Evolutionary conservation across 2,113 vertebrate genomes (phyloP), one percentile per base, ranked within the genome.

Genomic region (Mandrillus leucophaeus): DNA sequence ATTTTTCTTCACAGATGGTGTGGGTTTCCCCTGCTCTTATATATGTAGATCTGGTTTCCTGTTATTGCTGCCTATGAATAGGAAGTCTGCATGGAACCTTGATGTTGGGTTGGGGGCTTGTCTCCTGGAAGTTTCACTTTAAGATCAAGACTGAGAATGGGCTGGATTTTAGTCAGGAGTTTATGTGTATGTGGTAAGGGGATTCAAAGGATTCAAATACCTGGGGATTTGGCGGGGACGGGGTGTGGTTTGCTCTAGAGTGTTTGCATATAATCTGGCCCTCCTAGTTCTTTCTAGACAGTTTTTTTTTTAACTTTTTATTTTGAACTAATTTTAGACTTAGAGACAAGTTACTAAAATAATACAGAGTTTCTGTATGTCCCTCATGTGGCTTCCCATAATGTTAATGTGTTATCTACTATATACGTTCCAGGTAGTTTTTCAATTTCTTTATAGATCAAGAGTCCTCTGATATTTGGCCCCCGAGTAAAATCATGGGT

Each of bases 251-350:
- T 72, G 64, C 38, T 59, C 20, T 57, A 52, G 64, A 25, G 17
- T 68, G 16, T 73, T 64, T 48, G 11, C 66, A 93, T 17, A 22
- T 82, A 66, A 59, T 90, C 70, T 84, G 45, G 43, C 76, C n/a
- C 16, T 94, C 40, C 88, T 94, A 55, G 0, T 61, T 95, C 73
- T 94, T 90, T 64, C 68, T 17, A 96, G 59, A 83, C 55, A 45
- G 45, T 90, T 43, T 64, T 84, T 72, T 55, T 92, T 81, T 40
- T 3, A 75, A 45, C 30, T 45, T 81, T 93, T 83, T 84, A 76
- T 86, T 97, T 95, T 89, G 55, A 90, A 76, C 64, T 95, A 94
- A 94, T 95, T 94, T 96, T 93, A 92, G 59, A 81, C 23, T 61
- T 89, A 90, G 57, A 97, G 14, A 80, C 92, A 97, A 94, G 50